Conservation (phyloP, 2,113 vertebrate genomes). For the Eolophus roseicapilla region DNA sequence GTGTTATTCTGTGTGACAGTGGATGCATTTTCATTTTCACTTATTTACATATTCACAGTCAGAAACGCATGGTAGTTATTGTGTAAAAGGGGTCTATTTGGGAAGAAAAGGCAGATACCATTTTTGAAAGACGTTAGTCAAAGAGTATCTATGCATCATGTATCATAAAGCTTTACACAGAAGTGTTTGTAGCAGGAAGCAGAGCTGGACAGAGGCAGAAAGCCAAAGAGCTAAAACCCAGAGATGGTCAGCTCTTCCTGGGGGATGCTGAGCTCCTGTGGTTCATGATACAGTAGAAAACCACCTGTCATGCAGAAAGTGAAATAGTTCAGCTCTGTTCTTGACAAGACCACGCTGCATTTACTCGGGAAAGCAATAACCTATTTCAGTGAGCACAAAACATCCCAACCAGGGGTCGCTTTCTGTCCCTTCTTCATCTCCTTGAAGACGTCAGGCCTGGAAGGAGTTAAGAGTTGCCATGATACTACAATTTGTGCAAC, state of each 20-base stretch:
- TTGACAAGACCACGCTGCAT: not conserved
- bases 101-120: conserved; percentile 47
- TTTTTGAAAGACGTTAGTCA: conserved; percentile 52
- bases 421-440: not conserved
- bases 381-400: not conserved
- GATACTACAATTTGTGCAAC: not conserved
- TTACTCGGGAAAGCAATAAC: not conserved
- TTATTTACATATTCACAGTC: conserved; percentile 75
- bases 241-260: not conserved
- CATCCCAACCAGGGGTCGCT: not conserved
- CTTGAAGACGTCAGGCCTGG: not conserved
- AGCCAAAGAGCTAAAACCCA: not conserved
- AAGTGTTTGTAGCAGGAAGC: not conserved
- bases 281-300: not conserved
- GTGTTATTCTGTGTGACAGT: conserved; percentile 67
- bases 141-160: not conserved
- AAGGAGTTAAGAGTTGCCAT: not conserved
- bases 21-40: conserved; percentile 65
- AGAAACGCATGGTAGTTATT: conserved; percentile 58
- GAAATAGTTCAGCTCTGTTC: not conserved
- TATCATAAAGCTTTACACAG: not conserved
- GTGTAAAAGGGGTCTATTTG: conserved; percentile 56
- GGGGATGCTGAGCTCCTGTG: not conserved
- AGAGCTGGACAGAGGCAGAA: not conserved
- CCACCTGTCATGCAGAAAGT: not conserved